A percentile compares a stretch with the other conserved stretches of the same genome.
Conservation (phyloP, 2,113 vertebrate species). For the Trematocara unimaculatum region DNA sequence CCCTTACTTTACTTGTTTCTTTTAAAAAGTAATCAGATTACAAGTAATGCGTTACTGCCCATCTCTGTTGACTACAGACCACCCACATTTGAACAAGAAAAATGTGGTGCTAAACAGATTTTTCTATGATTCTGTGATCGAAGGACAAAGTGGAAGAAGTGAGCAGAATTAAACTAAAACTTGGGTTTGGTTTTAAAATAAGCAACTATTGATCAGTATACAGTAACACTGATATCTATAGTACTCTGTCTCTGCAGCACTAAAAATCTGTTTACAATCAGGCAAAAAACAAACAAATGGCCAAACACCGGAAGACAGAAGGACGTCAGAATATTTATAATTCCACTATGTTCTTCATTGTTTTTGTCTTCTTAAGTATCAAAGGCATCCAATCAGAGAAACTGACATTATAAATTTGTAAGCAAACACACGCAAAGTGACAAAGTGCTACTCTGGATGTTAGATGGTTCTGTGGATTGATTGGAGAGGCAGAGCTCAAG, state of each 20-base stretch:
- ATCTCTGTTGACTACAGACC: background rate
- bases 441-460: background rate
- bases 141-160: background rate
- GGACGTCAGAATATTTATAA: background rate
- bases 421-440: background rate
- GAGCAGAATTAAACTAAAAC: background rate
- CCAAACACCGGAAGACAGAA: background rate
- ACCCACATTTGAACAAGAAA: background rate
- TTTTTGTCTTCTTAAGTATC: background rate
- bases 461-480: background rate
- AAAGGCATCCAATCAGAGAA: background rate
- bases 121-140: background rate
- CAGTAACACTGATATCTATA: background rate
- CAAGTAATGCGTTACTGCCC: too few relatives aligned
- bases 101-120: background rate
- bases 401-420: background rate
- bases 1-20: too few relatives aligned
- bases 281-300: background rate
- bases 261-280: background rate
- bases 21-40: too few relatives aligned
- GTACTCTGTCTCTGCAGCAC: background rate
- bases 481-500: constrained; percentile 2
- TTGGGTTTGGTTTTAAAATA: background rate
- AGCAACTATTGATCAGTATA: background rate
- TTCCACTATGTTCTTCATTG: background rate